Base-by-base conservation (phyloP, 2,797 vertebrate species). In the Danio albolineatus region DNA sequence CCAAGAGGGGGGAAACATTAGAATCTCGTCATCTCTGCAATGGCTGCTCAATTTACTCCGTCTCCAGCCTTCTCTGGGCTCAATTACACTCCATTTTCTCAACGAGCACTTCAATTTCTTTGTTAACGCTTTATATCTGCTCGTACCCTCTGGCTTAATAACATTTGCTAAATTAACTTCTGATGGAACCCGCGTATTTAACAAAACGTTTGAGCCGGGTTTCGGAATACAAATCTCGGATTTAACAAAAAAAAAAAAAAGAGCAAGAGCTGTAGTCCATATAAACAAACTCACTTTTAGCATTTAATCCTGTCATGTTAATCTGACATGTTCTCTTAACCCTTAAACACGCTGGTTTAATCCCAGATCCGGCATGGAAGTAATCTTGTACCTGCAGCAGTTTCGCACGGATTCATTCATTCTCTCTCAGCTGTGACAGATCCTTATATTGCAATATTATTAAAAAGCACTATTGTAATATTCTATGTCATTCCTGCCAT, bases 51-150 rank as follows among this genome's bases (percentile, higher is more conserved):
- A 86, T 74, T 83, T 66, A 71, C 54, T 76, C 73, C 87, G 90
- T 86, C 86, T 73, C 36, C 49, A 57, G 78, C 81, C 87, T 89
- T 92, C 90, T 71, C 79, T 88, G 88, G 89, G 86, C 89, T 91
- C 86, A 91, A 91, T 92, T 92, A 90, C 71, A 39, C 66, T 82
- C 73, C 86, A 81, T 89, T 91, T 90, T 90, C 86, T 84, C 84
- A 88, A 88, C 84, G 85, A 88, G 73, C 53, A 89, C 89, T 28
- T 66, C 38, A n/a, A 43, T 79, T 60, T 79, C 82, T 76, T 81
- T 84, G 71, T 84, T 76, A 80, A 86, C 87, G 81, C 87, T 87
- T 91, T 88, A 90, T 76, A 73, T 83, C 65, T 59, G 66, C 86
- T 90, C 83, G 77, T 84, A 84, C 81, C 84, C 84, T 88, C 85